phyloP scores from a whole-genome alignment of 1,140 invertebrate genomes.

The Trichoplusia ni region DNA sequence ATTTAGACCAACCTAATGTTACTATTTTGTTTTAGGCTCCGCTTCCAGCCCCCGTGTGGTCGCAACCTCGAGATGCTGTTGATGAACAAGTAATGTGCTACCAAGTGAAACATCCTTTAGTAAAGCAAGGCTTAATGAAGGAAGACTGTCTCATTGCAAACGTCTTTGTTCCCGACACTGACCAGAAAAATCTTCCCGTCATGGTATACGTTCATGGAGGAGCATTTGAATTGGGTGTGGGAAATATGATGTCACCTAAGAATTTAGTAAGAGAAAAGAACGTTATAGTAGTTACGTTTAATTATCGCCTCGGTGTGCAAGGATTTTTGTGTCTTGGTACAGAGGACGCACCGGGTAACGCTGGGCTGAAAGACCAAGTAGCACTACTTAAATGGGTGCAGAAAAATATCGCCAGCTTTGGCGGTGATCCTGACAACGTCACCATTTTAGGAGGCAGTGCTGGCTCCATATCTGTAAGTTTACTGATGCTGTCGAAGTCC shows the following conservation, averaged over 20 bases:
- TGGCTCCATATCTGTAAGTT: constrained; percentile 43
- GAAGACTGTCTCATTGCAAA: constrained; percentile 46
- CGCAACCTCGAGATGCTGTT: neutral
- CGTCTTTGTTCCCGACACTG: constrained; percentile 38
- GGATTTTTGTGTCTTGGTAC: constrained; percentile 57
- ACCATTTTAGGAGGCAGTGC: constrained; percentile 49
- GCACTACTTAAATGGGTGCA: constrained; percentile 54
- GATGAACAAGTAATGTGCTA: neutral
- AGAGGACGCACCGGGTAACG: constrained; percentile 50
- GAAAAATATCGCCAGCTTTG: constrained; percentile 49
- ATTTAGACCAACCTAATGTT: too few species aligned
- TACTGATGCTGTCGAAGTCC: constrained; percentile 42
- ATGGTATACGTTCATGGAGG: constrained; percentile 49
- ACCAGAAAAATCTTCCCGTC: constrained; percentile 40
- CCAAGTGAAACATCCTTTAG: too few species aligned
- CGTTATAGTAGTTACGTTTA: constrained; percentile 47
- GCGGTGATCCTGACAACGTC: constrained; percentile 53
- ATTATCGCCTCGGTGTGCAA: constrained; percentile 50
- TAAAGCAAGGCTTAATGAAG: too few species aligned
- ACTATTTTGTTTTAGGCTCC: neutral
- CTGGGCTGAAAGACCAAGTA: constrained; percentile 60
- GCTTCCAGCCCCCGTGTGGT: neutral
- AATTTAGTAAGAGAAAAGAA: constrained; percentile 34
- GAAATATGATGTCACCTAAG: constrained; percentile 19
- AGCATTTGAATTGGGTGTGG: constrained; percentile 39